phyloP scores from a whole-genome alignment of 2,797 vertebrate species.

The Lemur catta region DNA sequence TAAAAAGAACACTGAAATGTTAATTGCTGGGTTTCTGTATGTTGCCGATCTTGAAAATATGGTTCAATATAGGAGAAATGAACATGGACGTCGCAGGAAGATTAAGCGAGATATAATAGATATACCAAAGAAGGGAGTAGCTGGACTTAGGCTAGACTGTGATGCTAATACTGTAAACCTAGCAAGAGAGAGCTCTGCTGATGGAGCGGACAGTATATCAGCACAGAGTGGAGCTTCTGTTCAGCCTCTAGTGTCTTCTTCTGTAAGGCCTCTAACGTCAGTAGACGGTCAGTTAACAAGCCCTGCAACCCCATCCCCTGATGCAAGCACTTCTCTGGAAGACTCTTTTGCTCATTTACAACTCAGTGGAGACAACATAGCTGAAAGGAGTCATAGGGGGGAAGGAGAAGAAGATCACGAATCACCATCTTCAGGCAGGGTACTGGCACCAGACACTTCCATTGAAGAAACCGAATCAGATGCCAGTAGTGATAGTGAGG shows the following conservation, averaged over 20 bases:
- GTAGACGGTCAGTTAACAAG: slow-evolving; percentile 87
- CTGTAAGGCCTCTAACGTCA: slow-evolving; percentile 82
- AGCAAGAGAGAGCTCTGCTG: slow-evolving; percentile 90
- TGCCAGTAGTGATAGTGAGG: slow-evolving; percentile 89
- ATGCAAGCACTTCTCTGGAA: slow-evolving; percentile 86
- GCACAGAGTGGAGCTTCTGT: slow-evolving; percentile 83
- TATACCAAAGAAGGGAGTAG: slow-evolving; percentile 95
- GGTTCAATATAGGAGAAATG: slow-evolving; percentile 97
- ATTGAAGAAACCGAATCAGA: slow-evolving; percentile 88
- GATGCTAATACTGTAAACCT: slow-evolving; percentile 82
- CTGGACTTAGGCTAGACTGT: slow-evolving; percentile 92
- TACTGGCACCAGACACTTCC: slow-evolving; percentile 88
- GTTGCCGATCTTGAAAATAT: slow-evolving; percentile 97
- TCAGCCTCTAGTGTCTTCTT: slow-evolving; percentile 79
- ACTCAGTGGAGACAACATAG: slow-evolving; percentile 85
- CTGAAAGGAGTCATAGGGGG: slow-evolving; percentile 88
- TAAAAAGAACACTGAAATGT: slow-evolving; percentile 97
- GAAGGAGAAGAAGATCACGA: slow-evolving; percentile 89
- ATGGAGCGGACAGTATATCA: slow-evolving; percentile 88
- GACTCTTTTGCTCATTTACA: slow-evolving; percentile 92
- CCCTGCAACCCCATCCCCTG: slow-evolving; percentile 85
- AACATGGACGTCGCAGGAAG: slow-evolving; percentile 94
- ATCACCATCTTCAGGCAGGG: slow-evolving; percentile 86
- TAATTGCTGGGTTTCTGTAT: slow-evolving; percentile 97
- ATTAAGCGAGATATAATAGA: slow-evolving; percentile 96